Evolutionary conservation across 2,888 invertebrate species (phyloP).

Genomic region (Agrotis ipsilon): DNA sequence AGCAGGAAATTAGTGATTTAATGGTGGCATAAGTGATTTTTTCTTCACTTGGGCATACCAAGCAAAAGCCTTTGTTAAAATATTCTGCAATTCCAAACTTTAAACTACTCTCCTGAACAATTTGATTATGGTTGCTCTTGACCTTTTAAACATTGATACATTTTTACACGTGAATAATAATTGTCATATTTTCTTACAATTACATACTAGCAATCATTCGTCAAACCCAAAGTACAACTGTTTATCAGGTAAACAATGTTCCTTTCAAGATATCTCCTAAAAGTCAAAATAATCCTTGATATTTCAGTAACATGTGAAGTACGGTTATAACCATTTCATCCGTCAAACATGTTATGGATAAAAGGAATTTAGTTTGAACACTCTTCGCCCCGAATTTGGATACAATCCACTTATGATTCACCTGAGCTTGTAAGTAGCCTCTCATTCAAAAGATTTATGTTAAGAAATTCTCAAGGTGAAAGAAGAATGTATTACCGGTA

Average conservation of each 20-base stretch:
- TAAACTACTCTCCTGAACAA: too few species aligned
- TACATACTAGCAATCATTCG: background rate
- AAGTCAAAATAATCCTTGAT: constrained; percentile 18
- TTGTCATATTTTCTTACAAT: background rate
- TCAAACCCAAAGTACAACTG: background rate
- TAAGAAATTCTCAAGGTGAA: constrained; percentile 36
- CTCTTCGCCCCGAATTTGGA: constrained; percentile 28
- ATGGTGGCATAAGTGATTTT: too few species aligned
- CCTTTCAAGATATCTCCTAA: background rate
- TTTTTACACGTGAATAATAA: too few species aligned
- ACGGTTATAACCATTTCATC: constrained; percentile 41
- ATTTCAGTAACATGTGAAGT: constrained; percentile 21
- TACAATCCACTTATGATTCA: constrained; percentile 47
- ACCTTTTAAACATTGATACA: too few species aligned
- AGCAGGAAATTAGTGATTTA: too few species aligned
- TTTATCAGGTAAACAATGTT: background rate
- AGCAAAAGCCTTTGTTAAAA: too few species aligned
- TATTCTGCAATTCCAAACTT: too few species aligned
- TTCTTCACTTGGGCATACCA: too few species aligned
- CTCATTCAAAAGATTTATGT: constrained; percentile 41
- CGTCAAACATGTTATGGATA: constrained; percentile 41
- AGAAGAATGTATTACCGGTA: constrained; percentile 15
- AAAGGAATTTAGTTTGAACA: constrained; percentile 50
- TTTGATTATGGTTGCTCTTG: too few species aligned
- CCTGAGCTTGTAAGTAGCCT: constrained; percentile 31